Percentiles rank a stretch among this genome's conserved stretches.
These are phyloP conservation scores for Euzophera pinguis DNA, from an alignment of 2,888 invertebrate genomes.

Conservation along the genomic window DNA sequence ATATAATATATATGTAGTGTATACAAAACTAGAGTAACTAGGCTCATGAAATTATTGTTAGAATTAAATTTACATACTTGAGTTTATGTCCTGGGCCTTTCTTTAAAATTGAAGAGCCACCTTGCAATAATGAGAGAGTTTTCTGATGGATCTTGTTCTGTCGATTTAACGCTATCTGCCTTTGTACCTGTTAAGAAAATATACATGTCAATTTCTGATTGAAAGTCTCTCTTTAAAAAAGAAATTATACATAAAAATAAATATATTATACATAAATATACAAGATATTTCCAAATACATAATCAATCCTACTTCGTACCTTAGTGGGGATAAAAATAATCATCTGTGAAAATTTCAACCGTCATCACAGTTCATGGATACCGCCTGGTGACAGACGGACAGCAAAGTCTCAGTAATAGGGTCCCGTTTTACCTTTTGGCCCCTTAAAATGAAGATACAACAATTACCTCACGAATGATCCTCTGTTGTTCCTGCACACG, in stretches of 20 bases:
- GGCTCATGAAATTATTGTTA: neutral
- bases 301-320: too few species aligned
- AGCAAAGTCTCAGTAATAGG: too few species aligned
- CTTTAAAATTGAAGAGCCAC: constrained; percentile 80
- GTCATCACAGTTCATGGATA: too few species aligned
- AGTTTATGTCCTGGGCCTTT: constrained; percentile 64
- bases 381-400: too few species aligned
- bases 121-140: constrained; percentile 86
- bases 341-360: too few species aligned
- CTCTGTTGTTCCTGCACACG: constrained; percentile 92
- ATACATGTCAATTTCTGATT: neutral
- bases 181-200: constrained; percentile 78
- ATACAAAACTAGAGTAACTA: too few species aligned
- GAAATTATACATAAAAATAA: constrained; percentile 1
- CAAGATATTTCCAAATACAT: neutral
- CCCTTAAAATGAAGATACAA: neutral
- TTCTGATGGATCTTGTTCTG: constrained; percentile 85
- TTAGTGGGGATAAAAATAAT: too few species aligned
- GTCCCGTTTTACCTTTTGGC: too few species aligned
- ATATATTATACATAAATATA: neutral
- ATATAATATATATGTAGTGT: constrained; percentile 11
- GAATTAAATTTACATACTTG: constrained; percentile 47
- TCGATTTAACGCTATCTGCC: constrained; percentile 87
- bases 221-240: too few species aligned
- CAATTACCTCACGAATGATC: constrained; percentile 84